Base-by-base conservation (phyloP, 2,797 vertebrate genomes). In the Cossypha dichroa region DNA sequence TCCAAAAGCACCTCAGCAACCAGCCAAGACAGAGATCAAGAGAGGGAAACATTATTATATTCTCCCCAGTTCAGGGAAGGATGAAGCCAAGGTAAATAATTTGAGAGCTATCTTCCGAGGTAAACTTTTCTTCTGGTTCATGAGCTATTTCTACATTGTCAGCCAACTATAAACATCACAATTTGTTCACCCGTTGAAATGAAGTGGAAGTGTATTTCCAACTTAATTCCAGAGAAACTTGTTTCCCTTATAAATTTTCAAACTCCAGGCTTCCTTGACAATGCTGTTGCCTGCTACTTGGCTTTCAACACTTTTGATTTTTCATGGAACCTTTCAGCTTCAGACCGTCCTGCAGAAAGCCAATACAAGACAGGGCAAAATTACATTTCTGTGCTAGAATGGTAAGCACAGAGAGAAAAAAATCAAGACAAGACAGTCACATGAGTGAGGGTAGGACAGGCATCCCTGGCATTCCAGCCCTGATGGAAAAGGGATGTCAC, bases 71-170 rank as follows among this genome's bases (percentile, higher is more conserved):
- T 85, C 72, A 82, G 58, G 46, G 46, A 55, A 93, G 10, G 56
- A 78, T 4, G n/a, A 90, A 95, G 94, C 97, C 95, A 97, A 97
- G 43, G 87, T 67, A 96, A 97, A 95, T 93, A 91, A 81, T 60
- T 85, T 64, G 46, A 75, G 68, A 74, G 22, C 48, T 0, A 2
- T 81, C 85, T 87, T 94, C 89, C 0, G 46, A 93, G 77, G 55
- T 82, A 73, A 95, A 93, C 74, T 93, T 45, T 77, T 94, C 60
- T 88, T 91, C 68, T 59, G 76, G 62, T 93, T 88, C 55, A 45
- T 51, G 48, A 85, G 58, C 93, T 95, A 85, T 78, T 95, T 95
- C 66, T 88, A 70, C 64, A 58, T 18, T 88, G 62, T 51, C 83
- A 93, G 75, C 72, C 93, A 96, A 36, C 82, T 70, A 59, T 1